Percentiles rank a stretch among this genome's conserved stretches.
phyloP scores from a whole-genome alignment of 2,113 vertebrate genomes.

The Platysteira castanea region DNA sequence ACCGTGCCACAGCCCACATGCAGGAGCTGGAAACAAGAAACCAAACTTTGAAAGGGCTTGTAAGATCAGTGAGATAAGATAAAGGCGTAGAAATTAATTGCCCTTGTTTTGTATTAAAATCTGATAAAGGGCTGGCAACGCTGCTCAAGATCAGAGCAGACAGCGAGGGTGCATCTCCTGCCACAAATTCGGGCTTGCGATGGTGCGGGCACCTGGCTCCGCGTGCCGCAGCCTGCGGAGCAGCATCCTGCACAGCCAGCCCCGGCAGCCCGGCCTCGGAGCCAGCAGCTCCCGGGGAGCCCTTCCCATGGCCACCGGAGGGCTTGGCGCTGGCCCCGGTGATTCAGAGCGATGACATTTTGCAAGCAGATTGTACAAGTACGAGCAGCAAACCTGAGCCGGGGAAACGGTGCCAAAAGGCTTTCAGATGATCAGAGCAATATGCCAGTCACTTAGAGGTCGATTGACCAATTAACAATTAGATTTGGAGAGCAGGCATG shows the following conservation, averaged over 20 bases:
- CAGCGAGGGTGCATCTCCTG: fast-evolving
- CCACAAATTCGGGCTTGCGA: background rate
- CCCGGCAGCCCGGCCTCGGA: background rate
- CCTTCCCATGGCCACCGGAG: background rate
- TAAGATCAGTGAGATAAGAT: constrained; percentile 43
- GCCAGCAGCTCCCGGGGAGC: background rate
- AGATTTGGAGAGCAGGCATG: background rate
- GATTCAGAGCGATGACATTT: constrained; percentile 52
- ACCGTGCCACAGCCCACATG: background rate
- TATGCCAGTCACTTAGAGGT: constrained; percentile 42
- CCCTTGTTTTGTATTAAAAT: constrained; percentile 12
- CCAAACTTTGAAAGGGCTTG: constrained; percentile 7
- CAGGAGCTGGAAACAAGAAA: constrained; percentile 1
- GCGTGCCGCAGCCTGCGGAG: fast-evolving
- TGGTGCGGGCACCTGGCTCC: background rate
- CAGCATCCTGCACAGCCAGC: background rate
- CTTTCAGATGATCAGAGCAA: constrained; percentile 42
- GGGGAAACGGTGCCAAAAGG: background rate
- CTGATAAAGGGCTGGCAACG: background rate
- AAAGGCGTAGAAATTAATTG: constrained; percentile 46
- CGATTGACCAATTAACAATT: constrained; percentile 49
- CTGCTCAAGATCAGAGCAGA: background rate
- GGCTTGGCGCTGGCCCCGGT: background rate
- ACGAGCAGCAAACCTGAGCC: background rate
- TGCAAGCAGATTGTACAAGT: constrained; percentile 35